Evolutionary conservation across 92 coral and sea anemone species (phyloP), one percentile per base, ranked within the genome.

Genomic region (Meandrina meandrites): DNA sequence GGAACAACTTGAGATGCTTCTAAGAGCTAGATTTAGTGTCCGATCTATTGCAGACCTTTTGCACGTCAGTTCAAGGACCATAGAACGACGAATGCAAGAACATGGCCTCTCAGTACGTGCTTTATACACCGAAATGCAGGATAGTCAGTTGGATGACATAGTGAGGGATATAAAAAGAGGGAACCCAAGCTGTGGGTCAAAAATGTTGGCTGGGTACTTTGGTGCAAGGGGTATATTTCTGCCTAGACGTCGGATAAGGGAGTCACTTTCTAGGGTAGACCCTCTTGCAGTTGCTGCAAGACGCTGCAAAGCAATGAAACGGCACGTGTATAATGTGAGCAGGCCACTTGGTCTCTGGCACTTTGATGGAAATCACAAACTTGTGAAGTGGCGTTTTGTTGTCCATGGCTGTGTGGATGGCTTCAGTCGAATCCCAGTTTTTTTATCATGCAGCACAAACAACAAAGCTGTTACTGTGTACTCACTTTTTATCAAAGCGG

Each of bases 41-140:
- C 84, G 74, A 24, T 78, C 27, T 60, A 86, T 86, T 80, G 82
- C 92, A 80, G 76, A 54, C 32, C 80, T 72, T 14, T 72, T 75
- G 66, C 11, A 75, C 73, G 83, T 90, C 51, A 76, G 86, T 27
- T 71, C 86, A 13, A 86, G 93, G 79, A 90, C 93, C 62, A 88
- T 90, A 53, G 93, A 92, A 72, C 89, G 85, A 57, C 95, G 93
- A 79, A 72, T 92, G 76, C 69, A 81, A 80, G 89, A 90, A 92
- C 74, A 86, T 57, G 82, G 86, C 54, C 81, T 90, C 58, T 84
- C 90, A 76, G 90, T 82, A 75, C 77, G 92, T 58, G 60, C 88
- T 79, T 79, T 79, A 28, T 92, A 81, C 88, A 89, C 83, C 67
- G 81, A 79, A 56, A 80, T 92, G 24, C 66, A 87, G 79, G 90